Conservation (phyloP, 2,113 vertebrate species). For the Carassius gibelio region DNA sequence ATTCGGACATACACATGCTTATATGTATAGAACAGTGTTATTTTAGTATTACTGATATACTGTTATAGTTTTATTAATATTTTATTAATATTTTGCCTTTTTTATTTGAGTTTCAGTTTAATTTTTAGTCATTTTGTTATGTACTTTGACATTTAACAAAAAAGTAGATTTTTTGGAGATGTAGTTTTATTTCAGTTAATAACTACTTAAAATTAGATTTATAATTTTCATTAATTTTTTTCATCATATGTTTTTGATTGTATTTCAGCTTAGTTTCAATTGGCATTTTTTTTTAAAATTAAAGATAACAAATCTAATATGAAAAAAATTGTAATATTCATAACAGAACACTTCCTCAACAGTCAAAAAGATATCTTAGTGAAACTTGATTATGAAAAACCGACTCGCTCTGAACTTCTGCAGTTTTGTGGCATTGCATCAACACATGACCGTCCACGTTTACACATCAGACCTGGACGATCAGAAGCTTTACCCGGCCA, state of each 20-base stretch:
- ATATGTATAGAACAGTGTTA: neutral
- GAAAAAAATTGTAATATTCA: neutral
- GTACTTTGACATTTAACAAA: neutral
- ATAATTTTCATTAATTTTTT: neutral
- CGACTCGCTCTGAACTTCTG: neutral
- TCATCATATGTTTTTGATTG: neutral
- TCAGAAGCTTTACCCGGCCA: neutral
- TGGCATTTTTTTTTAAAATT: too few species aligned
- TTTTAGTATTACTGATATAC: neutral
- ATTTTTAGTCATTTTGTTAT: neutral
- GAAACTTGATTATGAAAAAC: neutral
- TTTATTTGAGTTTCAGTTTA: neutral
- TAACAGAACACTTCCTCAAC: neutral
- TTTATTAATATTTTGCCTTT: neutral
- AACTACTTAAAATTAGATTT: neutral
- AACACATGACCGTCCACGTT: neutral
- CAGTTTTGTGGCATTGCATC: neutral
- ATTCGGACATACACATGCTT: neutral
- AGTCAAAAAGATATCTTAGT: neutral
- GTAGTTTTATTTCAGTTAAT: too few species aligned
- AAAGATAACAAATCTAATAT: neutral
- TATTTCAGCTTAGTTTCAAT: neutral
- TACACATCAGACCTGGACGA: neutral
- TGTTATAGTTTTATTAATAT: neutral
- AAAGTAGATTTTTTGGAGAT: too few species aligned